These are phyloP conservation scores for Semotilus atromaculatus DNA, from an alignment of 2,797 vertebrate genomes.

Conservation along the genomic window DNA sequence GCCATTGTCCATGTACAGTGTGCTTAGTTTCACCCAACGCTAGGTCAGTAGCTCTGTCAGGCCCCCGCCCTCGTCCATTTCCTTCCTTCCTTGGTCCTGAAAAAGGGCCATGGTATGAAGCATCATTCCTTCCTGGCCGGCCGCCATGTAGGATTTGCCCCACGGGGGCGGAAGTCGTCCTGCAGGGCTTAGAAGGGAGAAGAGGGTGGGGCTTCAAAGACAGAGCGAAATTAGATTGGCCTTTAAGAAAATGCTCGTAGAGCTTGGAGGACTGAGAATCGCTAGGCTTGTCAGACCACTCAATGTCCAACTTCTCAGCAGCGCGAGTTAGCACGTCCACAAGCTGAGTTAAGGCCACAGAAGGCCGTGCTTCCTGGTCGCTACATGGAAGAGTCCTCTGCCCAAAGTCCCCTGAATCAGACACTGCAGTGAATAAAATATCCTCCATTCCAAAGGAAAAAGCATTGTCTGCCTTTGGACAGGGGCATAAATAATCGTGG, in stretches of 20 bases:
- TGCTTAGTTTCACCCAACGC: neutral
- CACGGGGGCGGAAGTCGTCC: neutral
- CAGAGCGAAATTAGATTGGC: neutral
- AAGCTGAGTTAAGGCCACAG: too few relatives aligned
- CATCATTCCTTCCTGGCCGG: too few relatives aligned
- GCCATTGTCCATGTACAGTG: neutral
- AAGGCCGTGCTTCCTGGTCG: too few relatives aligned
- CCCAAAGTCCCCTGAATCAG: too few relatives aligned
- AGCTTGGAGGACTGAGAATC: neutral
- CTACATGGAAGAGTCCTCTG: too few relatives aligned
- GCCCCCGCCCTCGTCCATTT: neutral
- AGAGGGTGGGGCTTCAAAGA: neutral
- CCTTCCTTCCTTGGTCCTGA: too few relatives aligned
- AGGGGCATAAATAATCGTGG: too few relatives aligned
- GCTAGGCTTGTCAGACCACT: neutral
- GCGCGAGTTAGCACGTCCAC: neutral
- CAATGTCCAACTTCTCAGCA: neutral
- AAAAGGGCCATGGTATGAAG: too few relatives aligned
- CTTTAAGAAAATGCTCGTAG: neutral
- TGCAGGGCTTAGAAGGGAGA: neutral
- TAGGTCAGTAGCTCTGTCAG: neutral
- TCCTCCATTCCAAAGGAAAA: too few relatives aligned
- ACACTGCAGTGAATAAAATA: neutral
- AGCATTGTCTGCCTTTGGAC: too few relatives aligned
- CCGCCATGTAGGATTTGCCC: neutral